Base-by-base conservation (phyloP, 2,888 invertebrate genomes). In the Gibbula magus region DNA sequence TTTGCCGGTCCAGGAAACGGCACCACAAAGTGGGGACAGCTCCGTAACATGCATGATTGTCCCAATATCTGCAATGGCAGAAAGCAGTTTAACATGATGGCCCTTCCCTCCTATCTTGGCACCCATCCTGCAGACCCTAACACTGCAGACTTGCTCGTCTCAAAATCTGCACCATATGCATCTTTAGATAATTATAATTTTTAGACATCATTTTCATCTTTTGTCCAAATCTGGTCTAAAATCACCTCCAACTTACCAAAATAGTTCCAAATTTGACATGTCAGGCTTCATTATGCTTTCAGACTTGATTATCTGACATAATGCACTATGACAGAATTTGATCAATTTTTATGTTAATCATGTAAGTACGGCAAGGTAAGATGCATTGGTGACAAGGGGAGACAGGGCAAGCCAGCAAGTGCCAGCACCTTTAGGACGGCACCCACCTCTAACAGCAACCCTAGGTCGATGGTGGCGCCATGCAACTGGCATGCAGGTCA, bases 1-100 rank as follows among this genome's bases (percentile, higher is more conserved):
- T 93, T 98, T 99, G 86, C 98, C 98, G 82, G 99, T 99, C 99
- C 99, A 99, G 22, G 99, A 99, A 82, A 99, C 99, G 16, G 98
- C 98, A 86, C 98, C 98, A 91, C 96, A 95, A 84, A 98, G 94
- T 22, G 99, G 98, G 84, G 97, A 96, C 95, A 99, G 96, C 94
- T 99, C 98, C 86, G 96, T 96, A 61, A 99, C 98, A 93, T 98
- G 98, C 97, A 99, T 98, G 91, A 99, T 99, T 84, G 99, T 98
- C 86, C 99, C 99, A 92, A 99, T 98, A 94, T 99, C 96, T 95
- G 92, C 20, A 93, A 92, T 84, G 79, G 81, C 84, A 85, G 80
- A 86, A 82, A 74, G 52, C 80, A 74, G 32, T 78, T 35, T 54
- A 78, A 78, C 80, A 80, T 54, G 39, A 70, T 70, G 67, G 77